Conservation (phyloP, 2,113 vertebrate species). For the Pseudorasbora parva region DNA sequence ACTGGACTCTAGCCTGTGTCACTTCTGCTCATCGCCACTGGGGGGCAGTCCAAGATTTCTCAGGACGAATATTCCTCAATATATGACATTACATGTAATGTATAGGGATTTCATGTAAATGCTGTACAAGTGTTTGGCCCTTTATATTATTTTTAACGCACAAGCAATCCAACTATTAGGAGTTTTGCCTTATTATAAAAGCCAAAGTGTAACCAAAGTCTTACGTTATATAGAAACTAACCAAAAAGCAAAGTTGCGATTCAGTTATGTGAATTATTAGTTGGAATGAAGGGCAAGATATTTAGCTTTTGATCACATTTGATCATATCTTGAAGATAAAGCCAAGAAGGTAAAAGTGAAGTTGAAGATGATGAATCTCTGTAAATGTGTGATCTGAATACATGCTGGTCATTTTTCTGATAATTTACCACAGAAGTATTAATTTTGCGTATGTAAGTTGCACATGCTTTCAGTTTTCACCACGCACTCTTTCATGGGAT, state of each 20-base stretch:
- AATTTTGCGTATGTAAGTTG: not conserved
- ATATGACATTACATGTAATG: not conserved
- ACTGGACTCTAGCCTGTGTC: constrained; percentile 11
- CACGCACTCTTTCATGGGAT: not conserved
- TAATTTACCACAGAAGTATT: constrained; percentile 27
- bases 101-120: not conserved
- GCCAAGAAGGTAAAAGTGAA: not conserved
- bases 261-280: not conserved
- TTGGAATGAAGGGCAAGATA: not conserved
- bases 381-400: not conserved
- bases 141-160: constrained; percentile 61
- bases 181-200: constrained; percentile 50
- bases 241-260: not conserved
- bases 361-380: not conserved
- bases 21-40: constrained; percentile 36
- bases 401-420: not conserved
- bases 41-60: constrained; percentile 29
- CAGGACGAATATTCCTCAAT: not conserved
- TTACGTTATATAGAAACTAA: not conserved
- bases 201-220: constrained; percentile 31
- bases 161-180: constrained; percentile 73
- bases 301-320: not conserved
- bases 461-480: not conserved
- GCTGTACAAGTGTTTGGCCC: constrained; percentile 51
- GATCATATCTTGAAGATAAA: not conserved